A percentile compares a stretch with the other conserved stretches of the same genome.
phyloP scores from a whole-genome alignment of 2,888 invertebrate genomes.

The Hermaeophaga mercurialis region DNA sequence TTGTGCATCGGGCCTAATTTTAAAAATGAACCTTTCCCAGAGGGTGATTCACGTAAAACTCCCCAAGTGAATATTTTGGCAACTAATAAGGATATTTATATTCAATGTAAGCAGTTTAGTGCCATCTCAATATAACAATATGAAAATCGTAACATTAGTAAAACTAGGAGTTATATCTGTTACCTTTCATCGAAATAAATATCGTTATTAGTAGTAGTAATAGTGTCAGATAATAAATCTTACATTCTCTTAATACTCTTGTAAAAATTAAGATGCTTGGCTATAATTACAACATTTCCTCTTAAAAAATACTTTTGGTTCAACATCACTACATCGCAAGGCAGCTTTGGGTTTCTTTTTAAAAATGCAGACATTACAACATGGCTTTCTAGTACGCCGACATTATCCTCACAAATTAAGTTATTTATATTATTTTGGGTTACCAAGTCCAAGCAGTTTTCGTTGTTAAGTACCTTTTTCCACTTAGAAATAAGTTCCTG shows the following conservation, averaged over 20 bases:
- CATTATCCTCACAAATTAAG: slow-evolving; percentile 51
- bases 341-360: slow-evolving; percentile 36
- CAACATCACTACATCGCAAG: slow-evolving; percentile 44
- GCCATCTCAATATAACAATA: too few relatives aligned
- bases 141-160: too few relatives aligned
- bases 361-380: slow-evolving; percentile 49
- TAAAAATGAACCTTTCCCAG: too few relatives aligned
- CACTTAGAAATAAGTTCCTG: slow-evolving; percentile 43
- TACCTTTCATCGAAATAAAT: too few relatives aligned
- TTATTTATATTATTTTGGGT: slow-evolving; percentile 44
- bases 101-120: too few relatives aligned
- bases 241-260: slow-evolving; percentile 49
- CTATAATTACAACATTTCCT: slow-evolving; percentile 45
- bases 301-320: slow-evolving; percentile 42
- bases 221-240: too few relatives aligned
- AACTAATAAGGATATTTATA: too few relatives aligned
- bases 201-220: too few relatives aligned
- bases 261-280: slow-evolving; percentile 39
- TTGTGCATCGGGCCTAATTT: too few relatives aligned
- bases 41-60: too few relatives aligned
- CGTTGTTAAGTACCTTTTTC: slow-evolving; percentile 51
- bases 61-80: too few relatives aligned
- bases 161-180: too few relatives aligned
- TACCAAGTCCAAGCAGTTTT: slow-evolving; percentile 53
- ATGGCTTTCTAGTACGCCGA: slow-evolving; percentile 55